Evolutionary conservation across 2,797 vertebrate species (phyloP), one percentile per base, ranked within the genome.

Genomic region (Buphagus erythrorhynchus): DNA sequence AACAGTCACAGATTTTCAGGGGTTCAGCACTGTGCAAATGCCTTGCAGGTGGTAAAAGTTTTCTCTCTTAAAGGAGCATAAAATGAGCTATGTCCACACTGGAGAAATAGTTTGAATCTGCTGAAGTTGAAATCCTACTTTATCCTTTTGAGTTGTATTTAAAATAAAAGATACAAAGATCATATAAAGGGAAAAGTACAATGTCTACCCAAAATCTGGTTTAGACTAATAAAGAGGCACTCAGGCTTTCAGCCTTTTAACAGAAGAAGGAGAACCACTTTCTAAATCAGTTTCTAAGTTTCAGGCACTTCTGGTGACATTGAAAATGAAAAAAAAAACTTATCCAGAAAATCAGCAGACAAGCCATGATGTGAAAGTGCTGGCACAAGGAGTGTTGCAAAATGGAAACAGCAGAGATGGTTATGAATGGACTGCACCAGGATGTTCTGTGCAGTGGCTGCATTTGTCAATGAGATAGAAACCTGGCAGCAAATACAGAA

Each of bases 231-330:
- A 63, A 72, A 95, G 84, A 95, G 79, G 62, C n/a, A 33, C 38
- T 63, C 18, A 14, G 26, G 45, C 54, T 91, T 88, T 46, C 68
- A 93, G 38, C 68, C 81, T 61, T 77, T 93, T 78, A 84, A 90
- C 48, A 83, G 54, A 66, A 35, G 77, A 48, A 76, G 65, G 49
- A 93, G 29, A 63, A 76, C 8, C 45, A 62, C 29, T 43, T 36
- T 57, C 68, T 81, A 87, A 95, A 89, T 88, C 59, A 72, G 1
- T 75, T 97, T 96, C 51, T 87, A 57, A 72, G 1, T 75, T 97
- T 96, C 52, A 58, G 55, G 28, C 28, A 25, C 43, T 78, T 82
- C 63, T 93, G 52, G 61, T 90, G 45, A 85, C 77, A 36, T 66
- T 93, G 42, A 73, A n/a, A 79, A 51, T 38, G 59, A 91, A 82